Base-by-base conservation (phyloP, 2,888 invertebrate genomes). In the Leptinotarsa juncta region DNA sequence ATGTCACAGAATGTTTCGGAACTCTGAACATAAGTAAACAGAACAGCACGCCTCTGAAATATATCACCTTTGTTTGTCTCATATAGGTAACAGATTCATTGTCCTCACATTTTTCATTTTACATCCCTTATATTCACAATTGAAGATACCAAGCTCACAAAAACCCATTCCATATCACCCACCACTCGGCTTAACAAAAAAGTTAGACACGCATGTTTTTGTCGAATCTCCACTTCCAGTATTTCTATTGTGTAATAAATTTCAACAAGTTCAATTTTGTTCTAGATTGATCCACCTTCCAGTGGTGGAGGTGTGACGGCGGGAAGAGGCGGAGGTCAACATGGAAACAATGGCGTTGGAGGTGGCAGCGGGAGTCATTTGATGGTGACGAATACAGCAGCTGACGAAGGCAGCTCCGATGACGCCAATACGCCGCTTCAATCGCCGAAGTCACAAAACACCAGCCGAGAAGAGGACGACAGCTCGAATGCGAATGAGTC, bases 401-500 rank as follows among this genome's bases (percentile, higher is more conserved):
- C 77, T 71, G 85, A 83, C 66, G 86, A 83, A 72, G 85, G 83
- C 75, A 88, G 88, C 80, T 87, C 87, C 48, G 88, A 88, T 78
- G 88, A 88, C 71, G 87, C 86, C 70, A 86, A 85, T 75, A 88
- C 88, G 66, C 87, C 88, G 5, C 80, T 87, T 65, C 87, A 87
- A 65, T 87, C 87, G 18, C 88, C 92, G 73, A 92, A 92, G 26
- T 93, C 93, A 70, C 91, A 92, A 78, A 87, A 88, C 80, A 88
- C 87, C 71, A 87, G 86, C 73, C 81, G 87, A 23, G 94, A 94
- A 77, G 92, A 94, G 80, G 94, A 94, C 80, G 92, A 92, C 85
- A 92, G 92, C 80, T 92, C 92, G 84, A 92, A 91, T 85, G 92
- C 92, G 81, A 92, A 91, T 81, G 93, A 93, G 85, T 91, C 91